Conservation (phyloP, 2,113 vertebrate species). For the Apteryx mantelli region DNA sequence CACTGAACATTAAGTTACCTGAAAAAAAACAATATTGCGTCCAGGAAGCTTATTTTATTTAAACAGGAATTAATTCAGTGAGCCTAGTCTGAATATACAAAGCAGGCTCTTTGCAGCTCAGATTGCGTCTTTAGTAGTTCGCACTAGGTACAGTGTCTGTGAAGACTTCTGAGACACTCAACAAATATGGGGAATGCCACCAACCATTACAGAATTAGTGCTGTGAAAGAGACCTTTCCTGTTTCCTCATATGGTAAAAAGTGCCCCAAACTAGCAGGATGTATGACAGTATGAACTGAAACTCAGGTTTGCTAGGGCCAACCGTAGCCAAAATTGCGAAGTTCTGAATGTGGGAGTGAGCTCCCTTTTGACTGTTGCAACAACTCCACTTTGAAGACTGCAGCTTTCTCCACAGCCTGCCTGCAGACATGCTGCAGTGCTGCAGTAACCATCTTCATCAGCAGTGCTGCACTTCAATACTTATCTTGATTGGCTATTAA, state of each 20-base stretch:
- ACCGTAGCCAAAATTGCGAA: not conserved
- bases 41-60: not conserved
- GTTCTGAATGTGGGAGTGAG: not conserved
- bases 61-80: not conserved
- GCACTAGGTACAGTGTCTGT: not conserved
- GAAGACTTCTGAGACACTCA: not conserved
- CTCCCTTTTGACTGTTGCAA: not conserved
- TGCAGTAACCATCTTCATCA: not conserved
- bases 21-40: not conserved
- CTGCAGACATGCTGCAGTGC: constrained; percentile 51
- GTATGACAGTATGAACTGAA: not conserved
- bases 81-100: not conserved
- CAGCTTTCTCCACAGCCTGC: not conserved
- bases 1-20: not conserved
- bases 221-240: not conserved
- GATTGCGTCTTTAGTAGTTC: not conserved
- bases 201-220: not conserved
- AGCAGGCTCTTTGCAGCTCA: not conserved
- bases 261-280: not conserved
- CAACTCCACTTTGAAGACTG: not conserved
- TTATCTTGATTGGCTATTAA: not conserved
- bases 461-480: not conserved
- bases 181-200: not conserved
- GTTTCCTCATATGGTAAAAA: not conserved
- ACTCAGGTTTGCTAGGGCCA: not conserved